Percentiles rank a stretch among this genome's conserved stretches.
Conservation (phyloP, 2,797 vertebrate species). For the Triplophysa bombifrons region DNA sequence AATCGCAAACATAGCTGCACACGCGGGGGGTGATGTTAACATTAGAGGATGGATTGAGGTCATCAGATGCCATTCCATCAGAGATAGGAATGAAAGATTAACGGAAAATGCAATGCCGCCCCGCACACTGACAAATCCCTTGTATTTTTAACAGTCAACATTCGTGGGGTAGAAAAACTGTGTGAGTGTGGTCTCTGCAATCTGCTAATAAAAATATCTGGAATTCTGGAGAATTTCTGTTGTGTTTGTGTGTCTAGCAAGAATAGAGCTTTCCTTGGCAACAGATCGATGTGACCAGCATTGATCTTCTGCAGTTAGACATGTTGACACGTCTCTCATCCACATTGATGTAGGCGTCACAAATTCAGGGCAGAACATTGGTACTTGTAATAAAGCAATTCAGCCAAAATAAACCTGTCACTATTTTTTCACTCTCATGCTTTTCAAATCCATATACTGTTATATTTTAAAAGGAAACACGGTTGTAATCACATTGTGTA, state of each 20-base stretch:
- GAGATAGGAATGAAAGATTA: constrained; percentile 44
- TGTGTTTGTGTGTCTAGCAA: constrained; percentile 32
- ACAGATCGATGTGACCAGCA: background rate
- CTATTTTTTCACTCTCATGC: no score
- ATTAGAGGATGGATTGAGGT: constrained; percentile 22
- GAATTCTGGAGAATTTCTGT: background rate
- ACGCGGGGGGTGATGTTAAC: constrained; percentile 21
- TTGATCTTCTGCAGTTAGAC: background rate
- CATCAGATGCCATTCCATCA: constrained; percentile 19
- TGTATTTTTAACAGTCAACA: background rate
- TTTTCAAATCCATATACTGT: background rate
- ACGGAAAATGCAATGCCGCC: constrained; percentile 17
- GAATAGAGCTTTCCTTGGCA: constrained; percentile 6
- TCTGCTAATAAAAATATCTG: background rate
- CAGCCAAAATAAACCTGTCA: no score
- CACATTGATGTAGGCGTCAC: background rate
- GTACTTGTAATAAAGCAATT: background rate
- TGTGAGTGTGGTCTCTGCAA: background rate
- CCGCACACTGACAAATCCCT: background rate
- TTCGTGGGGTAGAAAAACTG: background rate
- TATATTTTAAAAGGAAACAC: no score
- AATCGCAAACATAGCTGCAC: constrained; percentile 33
- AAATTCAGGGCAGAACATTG: background rate
- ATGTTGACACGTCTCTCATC: background rate
- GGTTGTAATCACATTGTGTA: background rate